A percentile compares a stretch with the other conserved stretches of the same genome.
Evolutionary conservation across 2,888 invertebrate species (phyloP).

Genomic region (Dynastes grantii): DNA sequence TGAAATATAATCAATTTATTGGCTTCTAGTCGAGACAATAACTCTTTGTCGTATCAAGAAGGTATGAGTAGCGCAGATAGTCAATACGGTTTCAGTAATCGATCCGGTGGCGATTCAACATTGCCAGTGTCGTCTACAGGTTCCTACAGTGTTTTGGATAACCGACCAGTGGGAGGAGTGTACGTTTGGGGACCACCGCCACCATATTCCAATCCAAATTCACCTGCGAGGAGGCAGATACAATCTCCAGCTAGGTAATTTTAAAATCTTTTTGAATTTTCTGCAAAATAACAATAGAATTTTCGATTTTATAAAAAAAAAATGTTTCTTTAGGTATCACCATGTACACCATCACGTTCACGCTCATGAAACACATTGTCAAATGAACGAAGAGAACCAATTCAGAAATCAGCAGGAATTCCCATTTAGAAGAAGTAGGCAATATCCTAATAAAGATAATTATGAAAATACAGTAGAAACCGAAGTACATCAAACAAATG

Average conservation of each 20-base stretch:
- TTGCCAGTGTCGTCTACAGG: constrained; percentile 68
- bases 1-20: constrained; percentile 6
- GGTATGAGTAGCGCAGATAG: constrained; percentile 84
- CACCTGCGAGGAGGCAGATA: constrained; percentile 75
- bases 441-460: constrained; percentile 70
- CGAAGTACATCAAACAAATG: constrained; percentile 66
- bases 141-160: constrained; percentile 75
- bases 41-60: constrained; percentile 76
- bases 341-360: constrained; percentile 68
- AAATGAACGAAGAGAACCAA: constrained; percentile 68
- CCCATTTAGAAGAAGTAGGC: constrained; percentile 62
- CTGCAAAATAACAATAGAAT: background rate
- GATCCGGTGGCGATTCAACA: constrained; percentile 66
- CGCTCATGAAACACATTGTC: constrained; percentile 69
- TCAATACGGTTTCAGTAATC: constrained; percentile 84
- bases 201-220: constrained; percentile 88
- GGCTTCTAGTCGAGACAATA: constrained; percentile 61
- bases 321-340: constrained; percentile 59
- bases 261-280: background rate
- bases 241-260: constrained; percentile 67
- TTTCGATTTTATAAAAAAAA: too few species aligned
- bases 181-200: constrained; percentile 91
- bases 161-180: constrained; percentile 73
- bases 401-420: constrained; percentile 63
- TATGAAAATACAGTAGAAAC: constrained; percentile 72